Evolutionary conservation across 1,140 invertebrate genomes (phyloP).

Genomic region (Dinoponera quadriceps): DNA sequence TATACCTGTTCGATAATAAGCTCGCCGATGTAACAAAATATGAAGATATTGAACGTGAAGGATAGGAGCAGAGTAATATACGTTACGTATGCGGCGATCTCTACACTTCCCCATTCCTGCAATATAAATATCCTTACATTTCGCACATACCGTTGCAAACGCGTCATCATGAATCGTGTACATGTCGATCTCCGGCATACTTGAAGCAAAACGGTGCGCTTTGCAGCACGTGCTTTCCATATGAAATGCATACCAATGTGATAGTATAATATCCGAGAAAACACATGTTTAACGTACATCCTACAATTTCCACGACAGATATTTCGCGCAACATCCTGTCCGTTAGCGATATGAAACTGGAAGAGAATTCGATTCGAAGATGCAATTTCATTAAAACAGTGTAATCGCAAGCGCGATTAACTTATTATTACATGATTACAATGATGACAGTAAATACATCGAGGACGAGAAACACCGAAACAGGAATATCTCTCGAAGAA

Average conservation of each 20-base stretch:
- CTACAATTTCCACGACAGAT: slow-evolving; percentile 70
- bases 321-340: slow-evolving; percentile 54
- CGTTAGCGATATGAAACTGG: slow-evolving; percentile 55
- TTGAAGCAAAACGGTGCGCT: neutral
- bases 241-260: slow-evolving; percentile 54
- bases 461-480: neutral
- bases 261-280: slow-evolving; percentile 64
- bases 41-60: slow-evolving; percentile 72
- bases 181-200: too few species aligned
- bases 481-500: neutral
- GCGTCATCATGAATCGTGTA: neutral
- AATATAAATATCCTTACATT: slow-evolving; percentile 30
- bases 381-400: neutral
- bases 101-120: slow-evolving; percentile 46
- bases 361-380: slow-evolving; percentile 9
- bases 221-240: slow-evolving; percentile 16
- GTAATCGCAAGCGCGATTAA: neutral
- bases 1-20: slow-evolving; percentile 68
- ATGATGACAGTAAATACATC: neutral
- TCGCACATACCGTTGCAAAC: neutral
- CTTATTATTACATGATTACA: neutral
- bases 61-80: slow-evolving; percentile 61
- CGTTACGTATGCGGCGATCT: slow-evolving; percentile 53
- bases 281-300: slow-evolving; percentile 60
- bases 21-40: slow-evolving; percentile 76